Base-by-base conservation (phyloP, 2,888 invertebrate genomes). In the Argyresthia albistria region DNA sequence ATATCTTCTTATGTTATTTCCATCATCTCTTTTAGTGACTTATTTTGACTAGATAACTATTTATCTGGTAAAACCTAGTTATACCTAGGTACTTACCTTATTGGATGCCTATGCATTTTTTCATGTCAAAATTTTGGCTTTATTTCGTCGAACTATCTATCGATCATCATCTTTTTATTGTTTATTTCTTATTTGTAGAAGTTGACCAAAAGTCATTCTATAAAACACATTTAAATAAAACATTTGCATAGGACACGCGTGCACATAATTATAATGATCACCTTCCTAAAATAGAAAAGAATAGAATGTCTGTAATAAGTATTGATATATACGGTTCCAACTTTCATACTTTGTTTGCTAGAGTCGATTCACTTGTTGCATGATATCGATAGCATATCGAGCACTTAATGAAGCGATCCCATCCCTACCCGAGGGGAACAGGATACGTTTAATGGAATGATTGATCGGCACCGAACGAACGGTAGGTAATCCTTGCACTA, bases 401-500 rank as follows among this genome's bases (percentile, higher is more conserved):
- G 11, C 16, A 36, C 12, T 52, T 59, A 60, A 65, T 62, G 58
- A 59, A 57, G 55, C 58, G 55, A 43, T 53, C 53, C 51, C 73
- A 64, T 53, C 82, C 64, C 83, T 84, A 83, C 56, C 54, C 66
- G 66, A 67, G 71, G 79, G 77, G 77, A 78, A 83, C 87, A 87
- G 87, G 86, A 87, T 86, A 86, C 76, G 71, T 80, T 83, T 84
- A 87, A 88, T 87, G 81, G 76, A 66, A 87, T 86, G 87, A 87
- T 87, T 84, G 84, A 87, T 86, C 83, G 83, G 76, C 68, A 71
- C 75, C 74, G 73, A 81, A 80, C 79, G 72, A 73, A 71, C 74
- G 71, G 80, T 80, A 86, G 71, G 80, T 80, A 86, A 86, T 87
- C 84, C 87, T 81, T 81, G 81, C 81, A 77, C 79, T 78, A 80